phyloP scores from a whole-genome alignment of 1,140 invertebrate genomes.

The Dinoponera quadriceps region DNA sequence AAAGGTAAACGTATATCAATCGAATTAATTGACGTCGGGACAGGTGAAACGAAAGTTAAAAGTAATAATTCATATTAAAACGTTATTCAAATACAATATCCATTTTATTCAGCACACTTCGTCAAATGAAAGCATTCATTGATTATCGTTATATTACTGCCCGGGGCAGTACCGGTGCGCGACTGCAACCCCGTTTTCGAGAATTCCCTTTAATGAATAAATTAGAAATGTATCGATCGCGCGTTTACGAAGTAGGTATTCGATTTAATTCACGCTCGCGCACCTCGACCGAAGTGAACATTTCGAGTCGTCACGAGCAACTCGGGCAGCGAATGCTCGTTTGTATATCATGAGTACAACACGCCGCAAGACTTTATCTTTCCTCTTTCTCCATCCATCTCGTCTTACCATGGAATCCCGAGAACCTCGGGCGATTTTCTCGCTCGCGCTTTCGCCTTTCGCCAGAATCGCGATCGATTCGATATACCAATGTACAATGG shows the following conservation, averaged over 20 bases:
- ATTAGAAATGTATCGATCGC: background rate
- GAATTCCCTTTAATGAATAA: slow-evolving; percentile 4
- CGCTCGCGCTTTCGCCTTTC: too few relatives aligned
- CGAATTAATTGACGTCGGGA: background rate
- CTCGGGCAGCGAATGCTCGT: too few relatives aligned
- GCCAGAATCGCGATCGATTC: too few relatives aligned
- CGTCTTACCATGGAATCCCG: too few relatives aligned
- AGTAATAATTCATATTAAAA: slow-evolving; percentile 8
- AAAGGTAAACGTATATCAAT: background rate
- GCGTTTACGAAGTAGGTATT: too few relatives aligned
- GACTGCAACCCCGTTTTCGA: background rate
- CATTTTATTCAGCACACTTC: background rate
- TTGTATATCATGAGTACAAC: too few relatives aligned
- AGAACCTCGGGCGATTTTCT: too few relatives aligned
- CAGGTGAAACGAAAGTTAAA: background rate
- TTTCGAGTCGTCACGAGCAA: background rate
- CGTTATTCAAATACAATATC: background rate
- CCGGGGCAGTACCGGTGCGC: background rate
- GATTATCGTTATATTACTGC: slow-evolving; percentile 8
- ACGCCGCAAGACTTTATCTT: too few relatives aligned
- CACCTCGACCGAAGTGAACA: background rate
- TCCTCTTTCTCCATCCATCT: too few relatives aligned
- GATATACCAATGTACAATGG: too few relatives aligned
- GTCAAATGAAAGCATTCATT: background rate
- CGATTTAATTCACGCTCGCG: background rate